Percentiles rank a stretch among this genome's conserved stretches.
These are phyloP conservation scores for Enteromius argenteus DNA, from an alignment of 2,797 vertebrate genomes.

Conservation along the genomic window DNA sequence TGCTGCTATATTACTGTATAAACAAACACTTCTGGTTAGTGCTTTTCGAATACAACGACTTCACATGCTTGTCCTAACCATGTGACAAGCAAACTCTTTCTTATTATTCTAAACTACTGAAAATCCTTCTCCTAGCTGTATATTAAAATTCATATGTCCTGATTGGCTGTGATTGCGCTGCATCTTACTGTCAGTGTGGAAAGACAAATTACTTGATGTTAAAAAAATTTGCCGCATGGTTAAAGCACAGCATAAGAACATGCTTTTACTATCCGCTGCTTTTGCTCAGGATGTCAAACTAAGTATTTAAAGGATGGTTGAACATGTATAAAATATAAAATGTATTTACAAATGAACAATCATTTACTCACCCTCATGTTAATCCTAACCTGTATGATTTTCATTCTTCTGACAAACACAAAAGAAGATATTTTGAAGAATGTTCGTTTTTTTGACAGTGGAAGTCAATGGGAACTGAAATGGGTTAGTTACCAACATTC, in stretches of 20 bases:
- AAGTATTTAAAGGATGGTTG: not conserved
- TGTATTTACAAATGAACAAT: not conserved
- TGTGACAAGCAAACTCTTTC: not conserved
- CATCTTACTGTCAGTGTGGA: not conserved
- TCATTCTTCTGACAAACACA: not conserved
- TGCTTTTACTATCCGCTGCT: not conserved
- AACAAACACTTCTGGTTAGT: not conserved
- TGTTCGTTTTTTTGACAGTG: not conserved
- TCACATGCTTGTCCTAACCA: not conserved
- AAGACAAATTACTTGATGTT: not conserved
- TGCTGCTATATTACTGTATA: not conserved
- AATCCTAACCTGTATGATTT: not conserved
- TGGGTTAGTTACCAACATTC: not conserved
- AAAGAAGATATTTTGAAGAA: not conserved
- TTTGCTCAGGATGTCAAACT: not conserved
- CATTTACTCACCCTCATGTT: not conserved
- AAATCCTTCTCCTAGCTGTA: not conserved
- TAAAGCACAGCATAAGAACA: not conserved
- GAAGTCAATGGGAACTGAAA: not conserved
- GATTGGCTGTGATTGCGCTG: not conserved
- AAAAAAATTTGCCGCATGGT: not conserved
- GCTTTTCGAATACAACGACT: not conserved
- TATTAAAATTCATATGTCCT: not conserved
- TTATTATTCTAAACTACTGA: not conserved
- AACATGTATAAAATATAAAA: not conserved